Conservation (phyloP, 2,113 vertebrate species). For the Steatornis caripensis region DNA sequence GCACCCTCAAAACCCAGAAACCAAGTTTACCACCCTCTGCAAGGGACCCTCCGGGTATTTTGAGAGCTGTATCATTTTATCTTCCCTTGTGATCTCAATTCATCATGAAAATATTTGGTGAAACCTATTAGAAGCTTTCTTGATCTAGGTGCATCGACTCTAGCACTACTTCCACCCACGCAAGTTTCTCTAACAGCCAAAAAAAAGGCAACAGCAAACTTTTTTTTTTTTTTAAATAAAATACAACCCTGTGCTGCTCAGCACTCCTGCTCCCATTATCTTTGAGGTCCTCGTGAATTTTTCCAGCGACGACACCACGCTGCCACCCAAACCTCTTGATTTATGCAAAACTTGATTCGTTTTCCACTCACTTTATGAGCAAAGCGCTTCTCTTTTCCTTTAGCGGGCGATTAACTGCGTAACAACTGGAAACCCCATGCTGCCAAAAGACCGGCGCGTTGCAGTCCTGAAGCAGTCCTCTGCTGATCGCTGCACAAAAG, state of each 20-base stretch:
- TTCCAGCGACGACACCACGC: background rate
- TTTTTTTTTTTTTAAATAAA: background rate
- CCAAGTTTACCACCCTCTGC: background rate
- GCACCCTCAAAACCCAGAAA: background rate
- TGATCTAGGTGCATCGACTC: background rate
- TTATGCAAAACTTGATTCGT: background rate
- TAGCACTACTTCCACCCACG: background rate
- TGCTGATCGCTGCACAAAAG: background rate
- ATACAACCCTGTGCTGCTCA: background rate
- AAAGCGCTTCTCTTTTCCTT: background rate
- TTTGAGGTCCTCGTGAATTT: background rate
- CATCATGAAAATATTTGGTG: background rate
- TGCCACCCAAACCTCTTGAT: background rate
- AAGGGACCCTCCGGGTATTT: background rate
- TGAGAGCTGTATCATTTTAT: background rate
- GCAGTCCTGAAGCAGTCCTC: background rate
- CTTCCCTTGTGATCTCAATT: background rate
- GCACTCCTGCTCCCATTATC: background rate
- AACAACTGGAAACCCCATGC: background rate
- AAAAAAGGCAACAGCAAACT: background rate
- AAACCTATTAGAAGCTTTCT: background rate
- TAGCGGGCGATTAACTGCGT: background rate
- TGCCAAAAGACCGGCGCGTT: accelerated
- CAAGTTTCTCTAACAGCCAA: background rate
- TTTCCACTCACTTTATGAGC: background rate